A percentile compares a stretch with the other conserved stretches of the same genome.
These are phyloP conservation scores for Pherbina coryleti DNA, from an alignment of 2,888 invertebrate species.

Conservation along the genomic window DNA sequence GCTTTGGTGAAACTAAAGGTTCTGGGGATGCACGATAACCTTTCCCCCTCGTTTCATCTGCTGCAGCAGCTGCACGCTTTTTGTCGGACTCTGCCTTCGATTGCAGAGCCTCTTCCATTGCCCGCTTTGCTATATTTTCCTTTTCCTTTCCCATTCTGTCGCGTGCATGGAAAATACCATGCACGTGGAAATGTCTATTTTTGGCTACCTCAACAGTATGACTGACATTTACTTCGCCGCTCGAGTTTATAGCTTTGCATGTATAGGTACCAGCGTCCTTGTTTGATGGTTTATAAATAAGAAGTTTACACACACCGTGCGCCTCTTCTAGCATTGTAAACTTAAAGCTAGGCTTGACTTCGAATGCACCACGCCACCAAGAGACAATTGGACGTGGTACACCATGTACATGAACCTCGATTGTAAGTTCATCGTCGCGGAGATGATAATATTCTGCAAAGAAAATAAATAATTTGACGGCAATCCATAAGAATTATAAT, in stretches of 20 bases:
- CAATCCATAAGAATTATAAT: neutral
- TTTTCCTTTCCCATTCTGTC: conserved; percentile 62
- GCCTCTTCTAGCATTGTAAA: conserved; percentile 68
- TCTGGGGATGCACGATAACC: conserved; percentile 58
- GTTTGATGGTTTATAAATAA: conserved; percentile 72
- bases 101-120: conserved; percentile 67
- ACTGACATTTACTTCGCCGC: conserved; percentile 72
- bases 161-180: conserved; percentile 67
- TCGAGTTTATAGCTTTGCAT: conserved; percentile 78
- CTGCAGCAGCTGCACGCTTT: conserved; percentile 57
- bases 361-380: conserved; percentile 66
- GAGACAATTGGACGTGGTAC: conserved; percentile 66
- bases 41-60: conserved; percentile 53
- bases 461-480: conserved; percentile 10
- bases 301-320: conserved; percentile 71
- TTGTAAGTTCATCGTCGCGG: conserved; percentile 74
- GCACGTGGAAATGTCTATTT: conserved; percentile 71
- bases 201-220: conserved; percentile 72
- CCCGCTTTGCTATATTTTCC: conserved; percentile 62
- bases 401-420: conserved; percentile 72
- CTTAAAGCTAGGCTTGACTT: conserved; percentile 65
- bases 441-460: conserved; percentile 68
- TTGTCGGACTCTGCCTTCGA: conserved; percentile 67
- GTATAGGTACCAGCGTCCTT: conserved; percentile 78
- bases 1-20: conserved; percentile 64